These are phyloP conservation scores for Pseudopodoces humilis DNA, from an alignment of 2,113 vertebrate species.

Conservation along the genomic window DNA sequence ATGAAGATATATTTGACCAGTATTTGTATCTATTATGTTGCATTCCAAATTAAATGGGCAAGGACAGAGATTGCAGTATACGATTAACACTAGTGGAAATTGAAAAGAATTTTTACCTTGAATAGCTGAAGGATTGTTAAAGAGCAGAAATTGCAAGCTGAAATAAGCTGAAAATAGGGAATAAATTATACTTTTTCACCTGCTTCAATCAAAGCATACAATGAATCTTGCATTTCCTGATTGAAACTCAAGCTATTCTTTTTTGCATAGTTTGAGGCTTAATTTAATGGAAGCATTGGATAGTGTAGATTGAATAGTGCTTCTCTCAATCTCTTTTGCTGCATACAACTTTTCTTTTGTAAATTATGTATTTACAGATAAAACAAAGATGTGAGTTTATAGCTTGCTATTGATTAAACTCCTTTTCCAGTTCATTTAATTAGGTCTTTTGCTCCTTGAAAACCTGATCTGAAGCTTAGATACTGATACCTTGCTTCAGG, in stretches of 20 bases:
- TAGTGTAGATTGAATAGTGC: not conserved
- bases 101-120: not conserved
- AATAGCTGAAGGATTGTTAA: not conserved
- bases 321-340: not conserved
- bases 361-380: constrained; percentile 52
- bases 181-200: not conserved
- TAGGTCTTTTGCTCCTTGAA: constrained; percentile 44
- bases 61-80: not conserved
- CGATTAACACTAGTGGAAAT: not conserved
- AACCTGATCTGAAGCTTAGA: constrained; percentile 48
- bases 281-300: not conserved
- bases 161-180: not conserved
- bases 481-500: not conserved
- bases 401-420: constrained; percentile 52
- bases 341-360: constrained; percentile 2
- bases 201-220: not conserved
- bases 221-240: not conserved
- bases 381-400: constrained; percentile 37
- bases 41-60: not conserved
- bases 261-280: not conserved
- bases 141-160: not conserved
- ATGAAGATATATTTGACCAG: not conserved
- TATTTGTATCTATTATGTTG: not conserved
- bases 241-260: constrained; percentile 18
- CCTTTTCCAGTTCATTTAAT: constrained; percentile 57